phyloP scores from a whole-genome alignment of 2,113 vertebrate species.

The Sphaerodactylus townsendi region DNA sequence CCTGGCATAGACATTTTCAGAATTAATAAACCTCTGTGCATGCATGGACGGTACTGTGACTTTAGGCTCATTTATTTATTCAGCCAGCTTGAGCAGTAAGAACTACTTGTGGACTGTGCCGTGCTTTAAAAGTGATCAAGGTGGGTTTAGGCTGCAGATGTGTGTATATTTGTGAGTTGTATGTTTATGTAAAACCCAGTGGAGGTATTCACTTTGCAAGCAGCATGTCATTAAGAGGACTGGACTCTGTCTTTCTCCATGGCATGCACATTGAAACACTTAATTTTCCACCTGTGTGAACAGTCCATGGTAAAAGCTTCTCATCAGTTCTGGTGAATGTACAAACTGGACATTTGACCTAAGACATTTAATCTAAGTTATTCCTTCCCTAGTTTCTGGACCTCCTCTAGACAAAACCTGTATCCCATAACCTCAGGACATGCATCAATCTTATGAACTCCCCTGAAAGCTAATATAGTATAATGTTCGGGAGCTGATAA shows the following conservation, averaged over 20 bases:
- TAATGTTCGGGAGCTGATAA: neutral
- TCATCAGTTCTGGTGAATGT: neutral
- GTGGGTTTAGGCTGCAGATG: neutral
- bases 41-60: neutral
- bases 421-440: neutral
- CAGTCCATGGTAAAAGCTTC: neutral
- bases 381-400: neutral
- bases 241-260: neutral
- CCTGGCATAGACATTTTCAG: too few species aligned
- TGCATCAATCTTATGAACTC: neutral
- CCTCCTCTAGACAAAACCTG: neutral
- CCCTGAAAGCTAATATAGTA: neutral
- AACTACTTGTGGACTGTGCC: neutral
- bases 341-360: neutral
- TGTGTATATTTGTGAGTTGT: neutral
- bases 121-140: too few species aligned
- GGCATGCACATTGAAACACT: neutral
- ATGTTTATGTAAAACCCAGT: neutral
- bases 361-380: neutral
- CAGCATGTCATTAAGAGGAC: neutral
- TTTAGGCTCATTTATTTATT: neutral
- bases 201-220: neutral
- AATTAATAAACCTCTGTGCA: neutral
- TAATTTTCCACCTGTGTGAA: neutral
- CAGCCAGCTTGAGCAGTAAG: neutral